A percentile compares a stretch with the other conserved stretches of the same genome.
phyloP scores from a whole-genome alignment of 2,888 invertebrate species.

The Drosophila kanekoi region DNA sequence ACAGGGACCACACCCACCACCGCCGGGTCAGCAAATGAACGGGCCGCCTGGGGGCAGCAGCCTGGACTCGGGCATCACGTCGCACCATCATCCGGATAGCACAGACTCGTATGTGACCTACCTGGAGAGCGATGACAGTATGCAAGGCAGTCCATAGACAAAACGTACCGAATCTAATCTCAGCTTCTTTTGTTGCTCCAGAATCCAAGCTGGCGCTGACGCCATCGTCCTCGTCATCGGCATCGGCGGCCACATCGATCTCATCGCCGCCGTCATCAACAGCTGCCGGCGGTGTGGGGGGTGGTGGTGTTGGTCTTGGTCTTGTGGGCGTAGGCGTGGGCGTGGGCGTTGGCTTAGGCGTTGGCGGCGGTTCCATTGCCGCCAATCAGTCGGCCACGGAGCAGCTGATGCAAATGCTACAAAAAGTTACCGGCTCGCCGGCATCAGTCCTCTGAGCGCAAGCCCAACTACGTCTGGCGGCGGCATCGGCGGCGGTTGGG shows the following conservation, averaged over 20 bases:
- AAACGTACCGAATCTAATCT: slow-evolving; percentile 84
- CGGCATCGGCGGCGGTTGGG: slow-evolving; percentile 9
- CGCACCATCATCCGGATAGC: slow-evolving; percentile 91
- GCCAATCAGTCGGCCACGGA: slow-evolving; percentile 82
- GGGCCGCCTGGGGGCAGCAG: slow-evolving; percentile 85
- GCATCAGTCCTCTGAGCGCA: slow-evolving; percentile 68
- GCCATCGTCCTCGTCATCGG: slow-evolving; percentile 79
- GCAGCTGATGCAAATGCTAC: slow-evolving; percentile 84
- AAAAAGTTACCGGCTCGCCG: slow-evolving; percentile 81
- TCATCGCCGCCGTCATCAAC: slow-evolving; percentile 79
- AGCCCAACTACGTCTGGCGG: slow-evolving; percentile 40
- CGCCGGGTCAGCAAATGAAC: slow-evolving; percentile 86
- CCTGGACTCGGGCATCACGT: slow-evolving; percentile 86
- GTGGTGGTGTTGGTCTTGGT: slow-evolving; percentile 46
- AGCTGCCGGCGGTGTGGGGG: slow-evolving; percentile 47
- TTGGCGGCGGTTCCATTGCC: slow-evolving; percentile 33
- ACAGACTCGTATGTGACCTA: slow-evolving; percentile 96
- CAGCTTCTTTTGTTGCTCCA: slow-evolving; percentile 85
- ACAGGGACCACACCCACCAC: slow-evolving; percentile 86
- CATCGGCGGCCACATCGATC: slow-evolving; percentile 79
- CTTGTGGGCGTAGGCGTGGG: slow-evolving; percentile 54
- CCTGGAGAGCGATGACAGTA: slow-evolving; percentile 94
- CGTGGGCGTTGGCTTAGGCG: slow-evolving; percentile 40
- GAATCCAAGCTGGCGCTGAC: slow-evolving; percentile 84
- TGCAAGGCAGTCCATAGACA: slow-evolving; percentile 90